Evolutionary conservation across 1,140 invertebrate genomes (phyloP), one percentile per base, ranked within the genome.

Genomic region (Paralvinella palmiformis): DNA sequence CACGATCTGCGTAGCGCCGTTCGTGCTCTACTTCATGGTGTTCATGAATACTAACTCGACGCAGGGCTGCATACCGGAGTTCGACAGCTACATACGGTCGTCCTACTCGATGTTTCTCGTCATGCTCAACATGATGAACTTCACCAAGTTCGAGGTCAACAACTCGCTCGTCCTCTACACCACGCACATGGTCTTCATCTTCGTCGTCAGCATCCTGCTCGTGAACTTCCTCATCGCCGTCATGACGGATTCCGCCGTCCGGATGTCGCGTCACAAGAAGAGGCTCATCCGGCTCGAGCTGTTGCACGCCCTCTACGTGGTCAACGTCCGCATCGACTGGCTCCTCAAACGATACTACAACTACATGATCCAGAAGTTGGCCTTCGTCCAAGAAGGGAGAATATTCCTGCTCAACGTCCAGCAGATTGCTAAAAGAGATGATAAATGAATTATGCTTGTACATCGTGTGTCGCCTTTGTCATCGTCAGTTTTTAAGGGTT

Each of bases 161-260:
- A 29, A 29, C 45, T 45, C 60, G 1, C 41, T 17, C 5, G 13
- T 62, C 29, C 24, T 62, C 6, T 62, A 62, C 45, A n/a, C 24
- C 7, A 17, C 48, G 13, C 60, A 62, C 60, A 17, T 62, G 17
- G 29, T 29, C 60, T 62, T 48, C 44, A 33, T 31, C n/a, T 62
- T 62, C 44, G n/a, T 31, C 6, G 60, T 29, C 15, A 29, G 20
- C n/a, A 29, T 62, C 24, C 22, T 62, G 3, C 45, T 48, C 37
- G 20, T 50, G 24, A 62, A 62, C 60, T 50, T 62, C 37, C 27
- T 50, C 37, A 62, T 62, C 15, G 44, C 60, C 24, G 41, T 62
- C n/a, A 48, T 62, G 37, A 32, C 41, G 17, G 48, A 62, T 45
- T 33, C 29, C 37, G 44, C 36, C 41, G 29, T 29, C 44, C 22